Evolutionary conservation across 2,113 vertebrate species (phyloP), one percentile per base, ranked within the genome.

Genomic region (Boulengeromyrus knoepffleri): DNA sequence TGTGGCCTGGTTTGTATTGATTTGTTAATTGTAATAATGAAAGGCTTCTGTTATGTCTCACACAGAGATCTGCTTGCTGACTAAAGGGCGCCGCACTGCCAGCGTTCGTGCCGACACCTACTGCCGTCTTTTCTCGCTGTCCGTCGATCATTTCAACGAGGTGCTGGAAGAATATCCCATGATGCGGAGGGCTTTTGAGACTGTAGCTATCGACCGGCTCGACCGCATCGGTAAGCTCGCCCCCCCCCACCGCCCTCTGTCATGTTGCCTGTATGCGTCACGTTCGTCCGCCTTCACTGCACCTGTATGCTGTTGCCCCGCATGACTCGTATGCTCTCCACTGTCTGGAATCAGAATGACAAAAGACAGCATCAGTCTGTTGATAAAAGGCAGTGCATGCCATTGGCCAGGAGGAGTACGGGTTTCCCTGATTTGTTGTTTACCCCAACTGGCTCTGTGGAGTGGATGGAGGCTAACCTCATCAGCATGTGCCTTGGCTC

Each of bases 161-260:
- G 99, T 99, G 87, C 94, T 99, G 89, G 99, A 99, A 89, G 98
- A 99, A 92, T 99, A 99, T 90, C 99, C 99, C 17, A 99, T 99
- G 98, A 99, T 99, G 99, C 97, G 99, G 70, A 96, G 99, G 36
- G 99, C 99, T 90, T 99, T 99, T 24, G 99, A 99, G 95, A 99
- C 98, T 0, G 99, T 99, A n/a, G 99, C 99, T 92, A 99, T 99
- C 74, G 99, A 99, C 93, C 97, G 99, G 85, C 94, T 99, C 90
- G 98, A 99, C 95, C 97, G 98, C 92, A 99, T 99, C 89, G 98
- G 98, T 99, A 97, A 96, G 96, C 89, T 80, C 88, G 27, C 39
- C 5, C 3, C 5, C 3, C 49, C 13, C 47, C 1, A 24, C 50
- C 46, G 31, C 19, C 36, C 2, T 7, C 86, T 90, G 88, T n/a